Conservation (phyloP, 2,113 vertebrate genomes). For the Gymnorhina tibicen region DNA sequence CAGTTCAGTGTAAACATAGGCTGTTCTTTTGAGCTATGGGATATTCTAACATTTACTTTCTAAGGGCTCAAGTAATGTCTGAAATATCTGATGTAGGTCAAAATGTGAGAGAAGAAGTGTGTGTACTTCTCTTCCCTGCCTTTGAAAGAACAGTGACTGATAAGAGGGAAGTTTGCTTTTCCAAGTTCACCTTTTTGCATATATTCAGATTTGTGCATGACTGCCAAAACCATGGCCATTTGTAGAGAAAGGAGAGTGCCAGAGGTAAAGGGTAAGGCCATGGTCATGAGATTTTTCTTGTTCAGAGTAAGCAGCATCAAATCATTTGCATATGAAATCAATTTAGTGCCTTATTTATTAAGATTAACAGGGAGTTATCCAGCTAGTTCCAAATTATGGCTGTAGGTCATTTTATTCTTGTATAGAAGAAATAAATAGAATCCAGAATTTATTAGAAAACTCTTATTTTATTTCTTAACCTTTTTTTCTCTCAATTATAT, state of each 20-base stretch:
- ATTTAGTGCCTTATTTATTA: neutral
- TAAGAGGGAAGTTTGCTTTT: neutral
- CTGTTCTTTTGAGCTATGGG: neutral
- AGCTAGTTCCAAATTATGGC: neutral
- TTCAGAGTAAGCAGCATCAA: neutral
- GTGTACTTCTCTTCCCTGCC: neutral
- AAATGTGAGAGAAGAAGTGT: neutral
- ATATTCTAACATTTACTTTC: neutral
- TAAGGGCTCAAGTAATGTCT: neutral
- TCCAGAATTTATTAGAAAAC: neutral
- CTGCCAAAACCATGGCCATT: neutral
- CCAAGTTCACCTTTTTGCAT: neutral
- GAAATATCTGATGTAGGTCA: neutral
- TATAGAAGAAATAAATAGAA: neutral
- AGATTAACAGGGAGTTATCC: neutral
- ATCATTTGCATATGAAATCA: neutral
- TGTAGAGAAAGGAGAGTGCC: neutral
- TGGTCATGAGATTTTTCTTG: neutral
- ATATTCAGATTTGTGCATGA: neutral
- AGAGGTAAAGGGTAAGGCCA: neutral
- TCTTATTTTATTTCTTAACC: neutral
- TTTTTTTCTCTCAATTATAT: neutral
- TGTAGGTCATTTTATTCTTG: neutral
- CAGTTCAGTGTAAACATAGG: neutral
- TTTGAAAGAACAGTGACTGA: neutral